Evolutionary conservation across 2,888 invertebrate species (phyloP).

Genomic region (Nipponacmea schrenckii): DNA sequence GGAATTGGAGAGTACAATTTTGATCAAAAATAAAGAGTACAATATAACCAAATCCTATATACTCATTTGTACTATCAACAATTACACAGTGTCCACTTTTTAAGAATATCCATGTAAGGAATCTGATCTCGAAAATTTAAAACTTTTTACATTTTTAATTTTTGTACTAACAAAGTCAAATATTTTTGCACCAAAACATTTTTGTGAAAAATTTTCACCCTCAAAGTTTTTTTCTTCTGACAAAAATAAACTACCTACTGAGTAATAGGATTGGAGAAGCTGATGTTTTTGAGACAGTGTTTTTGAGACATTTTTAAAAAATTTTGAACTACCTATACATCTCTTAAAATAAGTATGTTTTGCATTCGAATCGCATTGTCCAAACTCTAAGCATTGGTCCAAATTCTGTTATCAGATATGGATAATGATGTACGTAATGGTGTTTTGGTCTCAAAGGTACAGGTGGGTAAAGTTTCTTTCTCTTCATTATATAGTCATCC

Average conservation of each 20-base stretch:
- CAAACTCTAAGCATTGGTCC: constrained; percentile 13
- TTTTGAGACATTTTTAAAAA: constrained; percentile 12
- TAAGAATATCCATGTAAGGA: too few species aligned
- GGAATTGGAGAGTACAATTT: not conserved
- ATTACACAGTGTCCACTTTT: not conserved
- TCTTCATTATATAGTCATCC: not conserved
- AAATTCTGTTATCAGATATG: constrained; percentile 10
- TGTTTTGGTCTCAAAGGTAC: not conserved
- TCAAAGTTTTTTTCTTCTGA: not conserved
- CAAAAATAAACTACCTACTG: not conserved
- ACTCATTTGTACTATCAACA: not conserved
- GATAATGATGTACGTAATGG: constrained; percentile 14
- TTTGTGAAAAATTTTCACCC: too few species aligned
- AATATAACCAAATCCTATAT: not conserved
- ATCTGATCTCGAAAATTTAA: not conserved
- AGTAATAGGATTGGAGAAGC: not conserved
- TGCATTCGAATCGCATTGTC: constrained; percentile 15
- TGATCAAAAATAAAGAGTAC: not conserved
- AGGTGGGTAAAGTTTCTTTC: not conserved
- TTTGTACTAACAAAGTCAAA: not conserved
- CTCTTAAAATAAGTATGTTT: constrained; percentile 14
- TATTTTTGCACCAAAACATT: too few species aligned
- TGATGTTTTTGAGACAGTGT: constrained; percentile 13
- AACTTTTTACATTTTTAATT: not conserved
- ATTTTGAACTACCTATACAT: constrained; percentile 4